A percentile compares a stretch with the other conserved stretches of the same genome.
These are phyloP conservation scores for Lasioglossum villosulum DNA, from an alignment of 2,888 invertebrate genomes.

Conservation along the genomic window DNA sequence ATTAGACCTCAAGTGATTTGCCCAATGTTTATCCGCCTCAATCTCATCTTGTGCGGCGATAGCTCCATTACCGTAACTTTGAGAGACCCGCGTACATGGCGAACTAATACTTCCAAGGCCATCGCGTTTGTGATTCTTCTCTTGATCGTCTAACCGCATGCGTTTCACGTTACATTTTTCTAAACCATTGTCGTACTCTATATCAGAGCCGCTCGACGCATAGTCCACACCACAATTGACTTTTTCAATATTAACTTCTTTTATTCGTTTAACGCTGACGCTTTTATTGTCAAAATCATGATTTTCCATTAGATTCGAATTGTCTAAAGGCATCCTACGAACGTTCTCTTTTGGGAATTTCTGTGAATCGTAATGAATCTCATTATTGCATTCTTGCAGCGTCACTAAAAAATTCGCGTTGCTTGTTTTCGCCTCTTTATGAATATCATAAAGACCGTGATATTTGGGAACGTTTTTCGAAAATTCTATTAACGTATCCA, in stretches of 20 bases:
- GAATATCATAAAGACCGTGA: conserved; percentile 85
- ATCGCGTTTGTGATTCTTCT: conserved; percentile 81
- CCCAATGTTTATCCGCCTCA: conserved; percentile 87
- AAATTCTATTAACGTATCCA: conserved; percentile 72
- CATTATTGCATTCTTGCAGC: conserved; percentile 84
- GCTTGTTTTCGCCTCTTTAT: conserved; percentile 87
- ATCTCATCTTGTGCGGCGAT: conserved; percentile 80
- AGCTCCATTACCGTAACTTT: conserved; percentile 78
- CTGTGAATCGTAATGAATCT: conserved; percentile 86
- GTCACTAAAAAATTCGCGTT: conserved; percentile 86
- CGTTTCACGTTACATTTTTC: conserved; percentile 84
- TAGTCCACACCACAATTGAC: conserved; percentile 77
- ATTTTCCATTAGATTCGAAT: conserved; percentile 84
- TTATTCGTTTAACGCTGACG: conserved; percentile 84
- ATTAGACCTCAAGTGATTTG: conserved; percentile 86
- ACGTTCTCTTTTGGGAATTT: conserved; percentile 86
- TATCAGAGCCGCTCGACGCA: conserved; percentile 78
- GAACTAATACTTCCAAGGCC: conserved; percentile 71
- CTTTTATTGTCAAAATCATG: conserved; percentile 84
- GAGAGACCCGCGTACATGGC: conserved; percentile 73
- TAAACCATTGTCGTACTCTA: conserved; percentile 79
- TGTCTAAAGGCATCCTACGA: conserved; percentile 82
- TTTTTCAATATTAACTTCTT: conserved; percentile 85
- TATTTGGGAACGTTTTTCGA: conserved; percentile 77
- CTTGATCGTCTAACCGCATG: conserved; percentile 83